Conservation (phyloP, 2,113 vertebrate species). For the Halcyon senegalensis region DNA sequence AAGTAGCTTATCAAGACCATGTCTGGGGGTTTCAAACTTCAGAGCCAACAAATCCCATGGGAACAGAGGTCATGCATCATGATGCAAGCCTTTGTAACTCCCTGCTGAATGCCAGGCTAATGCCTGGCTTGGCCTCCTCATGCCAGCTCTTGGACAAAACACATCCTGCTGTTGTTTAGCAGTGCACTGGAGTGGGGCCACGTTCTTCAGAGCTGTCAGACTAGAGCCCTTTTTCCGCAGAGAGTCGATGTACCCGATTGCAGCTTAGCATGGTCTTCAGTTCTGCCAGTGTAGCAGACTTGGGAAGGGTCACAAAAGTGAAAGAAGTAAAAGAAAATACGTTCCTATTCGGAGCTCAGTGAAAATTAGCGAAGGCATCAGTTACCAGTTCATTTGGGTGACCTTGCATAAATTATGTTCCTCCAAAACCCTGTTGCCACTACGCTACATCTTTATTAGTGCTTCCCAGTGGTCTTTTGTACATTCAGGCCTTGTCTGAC, state of each 20-base stretch:
- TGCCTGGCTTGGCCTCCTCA: background rate
- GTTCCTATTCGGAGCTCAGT: background rate
- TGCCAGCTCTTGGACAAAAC: background rate
- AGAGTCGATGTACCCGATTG: background rate
- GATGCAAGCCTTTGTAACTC: background rate
- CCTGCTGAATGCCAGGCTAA: background rate
- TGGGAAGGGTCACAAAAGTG: background rate
- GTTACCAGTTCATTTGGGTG: background rate
- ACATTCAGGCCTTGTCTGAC: background rate
- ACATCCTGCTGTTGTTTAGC: background rate
- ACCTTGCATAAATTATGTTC: background rate
- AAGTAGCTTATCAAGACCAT: background rate
- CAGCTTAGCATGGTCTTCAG: background rate
- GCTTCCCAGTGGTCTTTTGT: background rate
- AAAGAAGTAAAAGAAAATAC: background rate
- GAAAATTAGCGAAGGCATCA: background rate
- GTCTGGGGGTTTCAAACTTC: background rate
- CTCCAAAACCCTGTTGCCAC: background rate
- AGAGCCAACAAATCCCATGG: background rate
- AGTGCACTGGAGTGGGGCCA: accelerated
- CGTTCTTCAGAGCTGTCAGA: background rate
- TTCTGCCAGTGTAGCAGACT: background rate
- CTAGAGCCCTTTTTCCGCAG: background rate
- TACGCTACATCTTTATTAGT: background rate
- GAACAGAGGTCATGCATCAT: background rate